A percentile compares a stretch with the other conserved stretches of the same genome.
These are phyloP conservation scores for Luperina nickerlii DNA, from an alignment of 2,888 invertebrate genomes.

Conservation along the genomic window DNA sequence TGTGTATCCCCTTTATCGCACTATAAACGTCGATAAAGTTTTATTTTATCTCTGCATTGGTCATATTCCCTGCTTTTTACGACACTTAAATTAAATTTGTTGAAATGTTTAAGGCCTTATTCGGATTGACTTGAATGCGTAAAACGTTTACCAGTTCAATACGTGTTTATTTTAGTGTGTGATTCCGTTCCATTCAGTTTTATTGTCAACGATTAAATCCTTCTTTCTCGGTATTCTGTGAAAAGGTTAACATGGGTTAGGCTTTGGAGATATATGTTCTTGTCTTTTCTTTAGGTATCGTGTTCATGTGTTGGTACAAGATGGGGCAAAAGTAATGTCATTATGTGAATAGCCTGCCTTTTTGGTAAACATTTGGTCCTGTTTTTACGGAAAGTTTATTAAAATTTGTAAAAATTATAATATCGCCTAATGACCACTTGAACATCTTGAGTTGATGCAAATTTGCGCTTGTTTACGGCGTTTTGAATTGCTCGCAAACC, in stretches of 20 bases:
- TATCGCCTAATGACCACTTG: too few relatives aligned
- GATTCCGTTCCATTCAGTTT: conserved; percentile 42
- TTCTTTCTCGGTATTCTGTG: conserved; percentile 10
- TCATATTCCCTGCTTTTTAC: conserved; percentile 68
- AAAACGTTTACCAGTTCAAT: conserved; percentile 40
- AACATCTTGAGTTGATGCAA: background rate
- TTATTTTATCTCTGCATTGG: conserved; percentile 67
- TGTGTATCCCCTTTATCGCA: conserved; percentile 47
- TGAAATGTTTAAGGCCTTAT: conserved; percentile 61
- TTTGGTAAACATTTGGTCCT: background rate
- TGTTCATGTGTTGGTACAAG: background rate
- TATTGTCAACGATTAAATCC: conserved; percentile 39
- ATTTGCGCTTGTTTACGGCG: background rate
- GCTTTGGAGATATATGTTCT: conserved; percentile 8
- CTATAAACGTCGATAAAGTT: conserved; percentile 67
- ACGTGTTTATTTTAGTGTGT: conserved; percentile 51
- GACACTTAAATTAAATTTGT: conserved; percentile 65
- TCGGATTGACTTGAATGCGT: conserved; percentile 36
- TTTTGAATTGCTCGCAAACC: too few relatives aligned
- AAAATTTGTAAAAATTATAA: too few relatives aligned
- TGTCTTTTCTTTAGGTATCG: background rate
- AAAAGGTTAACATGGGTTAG: conserved; percentile 27
- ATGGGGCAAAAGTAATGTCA: background rate
- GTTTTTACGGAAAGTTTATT: background rate
- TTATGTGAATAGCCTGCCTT: background rate